phyloP scores from a whole-genome alignment of 2,888 invertebrate species.

The Lottia gigantea region DNA sequence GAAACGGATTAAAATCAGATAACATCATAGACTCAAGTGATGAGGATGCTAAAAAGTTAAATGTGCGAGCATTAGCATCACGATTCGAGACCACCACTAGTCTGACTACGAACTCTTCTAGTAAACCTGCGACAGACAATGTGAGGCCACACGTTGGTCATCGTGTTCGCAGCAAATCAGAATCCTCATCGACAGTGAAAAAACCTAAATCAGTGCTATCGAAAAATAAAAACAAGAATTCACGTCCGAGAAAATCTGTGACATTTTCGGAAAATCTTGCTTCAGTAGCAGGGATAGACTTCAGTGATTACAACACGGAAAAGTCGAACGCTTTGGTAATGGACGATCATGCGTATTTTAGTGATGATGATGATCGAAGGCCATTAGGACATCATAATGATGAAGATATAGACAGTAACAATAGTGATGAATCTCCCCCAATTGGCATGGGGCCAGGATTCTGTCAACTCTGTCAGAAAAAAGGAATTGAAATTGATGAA shows the following conservation, averaged over 20 bases:
- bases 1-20: conserved; percentile 4
- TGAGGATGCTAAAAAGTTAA: conserved; percentile 25
- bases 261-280: conserved; percentile 96
- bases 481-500: conserved; percentile 80
- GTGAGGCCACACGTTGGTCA: conserved; percentile 14
- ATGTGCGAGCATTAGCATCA: conserved; percentile 54
- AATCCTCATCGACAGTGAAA: conserved; percentile 46
- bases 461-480: conserved; percentile 89
- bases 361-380: conserved; percentile 45
- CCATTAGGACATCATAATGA: conserved; percentile 29
- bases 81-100: conserved; percentile 43
- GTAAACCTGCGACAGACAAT: background rate
- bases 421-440: conserved; percentile 47
- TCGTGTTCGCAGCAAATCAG: conserved; percentile 55
- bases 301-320: conserved; percentile 69
- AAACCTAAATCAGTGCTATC: conserved; percentile 60
- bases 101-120: conserved; percentile 1
- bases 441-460: conserved; percentile 73
- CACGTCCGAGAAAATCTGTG: conserved; percentile 78
- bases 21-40: background rate
- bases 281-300: conserved; percentile 90
- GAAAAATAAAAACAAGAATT: conserved; percentile 42
- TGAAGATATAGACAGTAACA: conserved; percentile 48
- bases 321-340: conserved; percentile 22
- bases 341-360: conserved; percentile 33